A percentile compares a stretch with the other conserved stretches of the same genome.
Evolutionary conservation across 2,888 invertebrate genomes (phyloP).

Genomic region (Sphaerophoria taeniata): DNA sequence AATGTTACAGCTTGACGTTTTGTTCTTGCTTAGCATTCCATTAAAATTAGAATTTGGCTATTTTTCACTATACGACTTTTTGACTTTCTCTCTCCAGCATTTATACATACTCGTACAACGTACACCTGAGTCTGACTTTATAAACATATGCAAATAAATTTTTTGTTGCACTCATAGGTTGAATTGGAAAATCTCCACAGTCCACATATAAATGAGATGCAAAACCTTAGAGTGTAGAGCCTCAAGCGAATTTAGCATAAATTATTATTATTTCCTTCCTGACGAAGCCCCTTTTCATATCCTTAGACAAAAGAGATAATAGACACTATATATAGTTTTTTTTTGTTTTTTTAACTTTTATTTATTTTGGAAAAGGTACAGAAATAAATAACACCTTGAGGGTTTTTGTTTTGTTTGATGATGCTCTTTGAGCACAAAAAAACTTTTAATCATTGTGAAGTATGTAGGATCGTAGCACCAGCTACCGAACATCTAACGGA

Average conservation of each 20-base stretch:
- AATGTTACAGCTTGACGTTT: no score
- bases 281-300: conserved; percentile 47
- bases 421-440: no score
- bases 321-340: background rate
- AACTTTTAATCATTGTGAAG: no score
- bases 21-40: no score
- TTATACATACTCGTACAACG: background rate
- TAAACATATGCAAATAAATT: conserved; percentile 3
- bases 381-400: background rate
- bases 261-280: conserved; percentile 45
- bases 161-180: conserved; percentile 36
- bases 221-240: conserved; percentile 52
- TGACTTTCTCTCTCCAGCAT: no score
- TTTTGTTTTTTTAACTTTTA: no score
- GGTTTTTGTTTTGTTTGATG: background rate
- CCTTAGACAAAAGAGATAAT: conserved; percentile 34
- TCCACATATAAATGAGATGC: conserved; percentile 47
- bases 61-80: no score
- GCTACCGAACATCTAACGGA: no score
- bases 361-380: background rate
- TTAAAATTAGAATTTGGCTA: no score
- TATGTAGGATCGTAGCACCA: no score
- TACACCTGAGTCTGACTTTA: background rate
- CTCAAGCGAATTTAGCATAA: conserved; percentile 38
- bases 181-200: conserved; percentile 36